Conservation (phyloP, 2,113 vertebrate species). For the Prolemur simus region DNA sequence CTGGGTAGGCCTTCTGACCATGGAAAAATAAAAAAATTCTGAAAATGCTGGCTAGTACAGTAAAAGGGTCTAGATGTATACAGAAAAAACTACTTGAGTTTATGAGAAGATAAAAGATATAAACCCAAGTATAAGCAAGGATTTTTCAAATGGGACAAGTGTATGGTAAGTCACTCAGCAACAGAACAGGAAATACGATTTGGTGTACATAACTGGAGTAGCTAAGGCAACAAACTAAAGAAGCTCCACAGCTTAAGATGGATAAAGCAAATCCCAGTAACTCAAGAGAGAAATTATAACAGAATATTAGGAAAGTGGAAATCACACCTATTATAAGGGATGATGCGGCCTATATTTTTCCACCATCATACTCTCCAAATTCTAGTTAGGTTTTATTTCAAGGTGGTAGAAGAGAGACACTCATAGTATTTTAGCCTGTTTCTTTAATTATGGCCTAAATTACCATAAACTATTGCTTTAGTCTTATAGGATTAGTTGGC, state of each 20-base stretch:
- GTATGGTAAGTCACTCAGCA: neutral
- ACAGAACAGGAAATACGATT: neutral
- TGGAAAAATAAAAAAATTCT: neutral
- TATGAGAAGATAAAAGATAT: neutral
- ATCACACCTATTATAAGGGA: neutral
- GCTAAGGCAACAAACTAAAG: constrained; percentile 2
- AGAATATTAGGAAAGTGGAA: neutral
- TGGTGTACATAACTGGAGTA: neutral
- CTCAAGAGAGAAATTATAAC: constrained; percentile 9
- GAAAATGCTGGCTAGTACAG: neutral
- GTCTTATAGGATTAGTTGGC: neutral
- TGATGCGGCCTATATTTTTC: neutral
- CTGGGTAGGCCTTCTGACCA: neutral
- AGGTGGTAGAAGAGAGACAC: neutral
- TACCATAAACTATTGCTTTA: neutral
- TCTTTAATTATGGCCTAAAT: neutral
- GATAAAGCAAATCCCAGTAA: constrained; percentile 22
- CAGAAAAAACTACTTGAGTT: neutral
- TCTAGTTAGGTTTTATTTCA: constrained; percentile 34
- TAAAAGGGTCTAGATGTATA: neutral
- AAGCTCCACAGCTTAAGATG: neutral
- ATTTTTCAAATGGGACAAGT: constrained; percentile 16
- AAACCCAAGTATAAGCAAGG: neutral
- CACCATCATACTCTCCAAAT: neutral
- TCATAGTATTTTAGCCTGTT: neutral